Evolutionary conservation across 2,888 invertebrate species (phyloP).

Genomic region (Eledone cirrhosa): DNA sequence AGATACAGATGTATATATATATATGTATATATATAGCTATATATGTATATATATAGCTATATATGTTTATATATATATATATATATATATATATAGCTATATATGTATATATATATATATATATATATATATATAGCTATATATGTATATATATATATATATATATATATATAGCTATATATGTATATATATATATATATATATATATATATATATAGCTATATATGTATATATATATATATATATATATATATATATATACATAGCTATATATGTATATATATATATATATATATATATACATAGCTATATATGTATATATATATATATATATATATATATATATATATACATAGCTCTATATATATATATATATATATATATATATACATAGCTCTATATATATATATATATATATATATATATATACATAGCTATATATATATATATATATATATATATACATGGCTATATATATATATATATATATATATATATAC

Average conservation of each 20-base stretch:
- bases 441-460: too few relatives aligned
- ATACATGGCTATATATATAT: too few relatives aligned
- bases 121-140: not conserved
- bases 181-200: not conserved
- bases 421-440: too few relatives aligned
- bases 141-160: not conserved
- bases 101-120: not conserved
- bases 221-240: not conserved
- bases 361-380: not conserved
- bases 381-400: not conserved
- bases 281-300: not conserved
- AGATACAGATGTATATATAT: not conserved
- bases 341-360: not conserved
- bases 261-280: not conserved
- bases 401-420: not conserved
- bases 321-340: not conserved
- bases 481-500: too few relatives aligned
- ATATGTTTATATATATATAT: not conserved
- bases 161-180: not conserved
- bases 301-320: not conserved
- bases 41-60: not conserved
- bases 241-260: slow-evolving; percentile 1
- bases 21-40: not conserved
- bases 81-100: not conserved
- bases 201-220: not conserved